These are phyloP conservation scores for Chelon labrosus DNA, from an alignment of 2,797 vertebrate species.

Conservation along the genomic window DNA sequence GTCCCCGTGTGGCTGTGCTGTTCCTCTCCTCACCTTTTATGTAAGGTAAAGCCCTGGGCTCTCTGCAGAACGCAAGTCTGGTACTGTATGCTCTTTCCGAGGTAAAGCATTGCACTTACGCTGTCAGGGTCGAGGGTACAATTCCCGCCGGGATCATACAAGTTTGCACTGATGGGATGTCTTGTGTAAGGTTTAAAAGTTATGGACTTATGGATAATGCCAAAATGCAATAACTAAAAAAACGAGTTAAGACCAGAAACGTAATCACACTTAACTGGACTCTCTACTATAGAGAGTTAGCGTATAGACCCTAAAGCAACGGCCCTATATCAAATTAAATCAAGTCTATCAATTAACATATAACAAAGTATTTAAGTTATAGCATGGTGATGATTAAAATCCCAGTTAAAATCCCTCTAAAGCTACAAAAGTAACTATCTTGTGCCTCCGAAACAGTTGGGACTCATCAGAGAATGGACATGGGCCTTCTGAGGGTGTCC, in stretches of 20 bases:
- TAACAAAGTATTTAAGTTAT: no score
- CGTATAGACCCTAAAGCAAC: no score
- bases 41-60: constrained; percentile 24
- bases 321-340: no score
- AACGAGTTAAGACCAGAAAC: background rate
- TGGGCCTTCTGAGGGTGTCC: no score
- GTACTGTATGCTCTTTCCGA: background rate
- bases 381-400: no score
- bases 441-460: no score
- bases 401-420: no score
- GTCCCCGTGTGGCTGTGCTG: constrained; percentile 57
- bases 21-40: constrained; percentile 60
- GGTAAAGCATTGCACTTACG: constrained; percentile 12
- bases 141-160: constrained; percentile 22
- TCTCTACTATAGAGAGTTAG: no score
- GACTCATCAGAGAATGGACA: no score
- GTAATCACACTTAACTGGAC: background rate
- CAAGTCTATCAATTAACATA: no score
- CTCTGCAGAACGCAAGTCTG: constrained; percentile 36
- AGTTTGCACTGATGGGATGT: constrained; percentile 3
- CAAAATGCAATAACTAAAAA: background rate
- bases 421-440: no score
- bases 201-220: background rate
- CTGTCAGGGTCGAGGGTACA: constrained; percentile 8
- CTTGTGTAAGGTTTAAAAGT: background rate